Evolutionary conservation across 1,140 invertebrate species (phyloP).

Genomic region (Lerema accius): DNA sequence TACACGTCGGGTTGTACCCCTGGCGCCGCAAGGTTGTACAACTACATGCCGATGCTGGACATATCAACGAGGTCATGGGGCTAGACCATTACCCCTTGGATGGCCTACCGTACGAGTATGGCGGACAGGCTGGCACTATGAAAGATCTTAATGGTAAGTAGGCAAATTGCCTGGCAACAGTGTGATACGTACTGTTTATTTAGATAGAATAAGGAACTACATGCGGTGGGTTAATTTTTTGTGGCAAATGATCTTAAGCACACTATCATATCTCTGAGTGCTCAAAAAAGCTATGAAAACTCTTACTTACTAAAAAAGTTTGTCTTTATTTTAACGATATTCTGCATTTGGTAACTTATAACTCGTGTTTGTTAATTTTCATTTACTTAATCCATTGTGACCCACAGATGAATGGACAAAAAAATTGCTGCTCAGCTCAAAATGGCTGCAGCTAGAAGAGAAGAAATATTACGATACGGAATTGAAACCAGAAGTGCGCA

Average conservation of each 20-base stretch:
- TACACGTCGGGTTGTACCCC: constrained; percentile 67
- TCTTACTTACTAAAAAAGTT: too few relatives aligned
- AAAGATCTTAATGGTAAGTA: constrained; percentile 77
- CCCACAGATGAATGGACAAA: constrained; percentile 79
- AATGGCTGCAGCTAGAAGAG: constrained; percentile 69
- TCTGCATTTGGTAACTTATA: too few relatives aligned
- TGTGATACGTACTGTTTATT: too few relatives aligned
- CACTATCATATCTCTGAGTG: too few relatives aligned
- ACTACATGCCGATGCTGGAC: constrained; percentile 51
- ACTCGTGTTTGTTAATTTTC: too few relatives aligned
- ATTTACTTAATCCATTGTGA: too few relatives aligned
- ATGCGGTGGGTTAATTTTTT: too few relatives aligned
- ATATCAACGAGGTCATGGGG: constrained; percentile 59
- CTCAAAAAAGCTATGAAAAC: too few relatives aligned
- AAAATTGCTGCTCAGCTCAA: constrained; percentile 65
- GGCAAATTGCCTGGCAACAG: too few relatives aligned
- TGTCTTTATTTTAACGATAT: too few relatives aligned
- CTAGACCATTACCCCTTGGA: constrained; percentile 61
- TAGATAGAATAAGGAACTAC: too few relatives aligned
- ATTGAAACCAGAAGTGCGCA: constrained; percentile 53
- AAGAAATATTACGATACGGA: constrained; percentile 68
- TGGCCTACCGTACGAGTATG: constrained; percentile 68
- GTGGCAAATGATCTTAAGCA: too few relatives aligned
- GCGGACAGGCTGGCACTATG: constrained; percentile 71
- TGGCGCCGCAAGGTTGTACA: constrained; percentile 70